Conservation (phyloP, 2,113 vertebrate genomes). For the Dolichotis patagonum region DNA sequence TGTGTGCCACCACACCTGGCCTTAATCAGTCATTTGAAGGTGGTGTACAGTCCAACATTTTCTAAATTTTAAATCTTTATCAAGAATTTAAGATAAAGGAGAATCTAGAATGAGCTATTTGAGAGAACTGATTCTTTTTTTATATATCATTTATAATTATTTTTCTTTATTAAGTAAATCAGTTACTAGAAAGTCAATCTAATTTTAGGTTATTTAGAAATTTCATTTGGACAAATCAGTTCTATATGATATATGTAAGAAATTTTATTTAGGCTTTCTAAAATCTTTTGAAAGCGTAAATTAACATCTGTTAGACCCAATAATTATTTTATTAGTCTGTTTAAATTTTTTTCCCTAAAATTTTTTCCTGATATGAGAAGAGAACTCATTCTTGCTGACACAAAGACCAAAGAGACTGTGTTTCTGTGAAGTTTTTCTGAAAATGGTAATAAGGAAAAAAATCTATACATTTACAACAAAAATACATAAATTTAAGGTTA, state of each 20-base stretch:
- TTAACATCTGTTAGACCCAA: not conserved
- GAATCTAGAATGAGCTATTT: not conserved
- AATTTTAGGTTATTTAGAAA: not conserved
- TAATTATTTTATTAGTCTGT: constrained; percentile 44
- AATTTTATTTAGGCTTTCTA: constrained; percentile 42
- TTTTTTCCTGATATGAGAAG: constrained; percentile 37
- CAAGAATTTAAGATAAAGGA: not conserved
- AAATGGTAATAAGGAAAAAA: constrained; percentile 40
- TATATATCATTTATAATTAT: constrained; percentile 39
- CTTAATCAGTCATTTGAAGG: constrained; percentile 16
- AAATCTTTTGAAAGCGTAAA: constrained; percentile 44
- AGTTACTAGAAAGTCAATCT: constrained; percentile 13
- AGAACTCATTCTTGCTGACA: constrained; percentile 50
- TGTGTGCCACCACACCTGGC: not conserved
- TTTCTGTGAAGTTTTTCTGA: constrained; percentile 49
- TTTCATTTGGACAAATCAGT: constrained; percentile 35
- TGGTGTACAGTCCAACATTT: constrained; percentile 15
- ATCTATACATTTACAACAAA: constrained; percentile 22
- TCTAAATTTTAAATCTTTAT: not conserved
- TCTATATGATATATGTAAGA: constrained; percentile 17
- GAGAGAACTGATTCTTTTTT: constrained; percentile 7
- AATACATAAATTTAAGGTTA: not conserved
- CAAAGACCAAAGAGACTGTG: constrained; percentile 3
- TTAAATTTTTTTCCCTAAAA: constrained; percentile 30
- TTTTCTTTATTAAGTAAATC: not conserved